phyloP scores from a whole-genome alignment of 1,140 invertebrate species.

The Batillaria attramentaria region DNA sequence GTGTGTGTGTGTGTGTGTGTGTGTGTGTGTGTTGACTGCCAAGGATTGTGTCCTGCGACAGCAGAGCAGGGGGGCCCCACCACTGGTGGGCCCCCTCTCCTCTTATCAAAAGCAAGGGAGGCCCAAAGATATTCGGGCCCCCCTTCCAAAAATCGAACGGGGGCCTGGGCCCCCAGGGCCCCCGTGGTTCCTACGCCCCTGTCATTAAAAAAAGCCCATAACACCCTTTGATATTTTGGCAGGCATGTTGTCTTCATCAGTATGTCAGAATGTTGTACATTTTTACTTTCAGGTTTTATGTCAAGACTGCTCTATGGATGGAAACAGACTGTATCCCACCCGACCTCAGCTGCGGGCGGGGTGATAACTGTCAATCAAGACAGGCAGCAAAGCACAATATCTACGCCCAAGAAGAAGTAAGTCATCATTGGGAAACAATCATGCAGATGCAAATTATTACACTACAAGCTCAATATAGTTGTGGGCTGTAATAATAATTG shows the following conservation, averaged over 20 bases:
- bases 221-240: too few species aligned
- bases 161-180: too few species aligned
- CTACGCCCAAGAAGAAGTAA: background rate
- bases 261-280: background rate
- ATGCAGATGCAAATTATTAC: background rate
- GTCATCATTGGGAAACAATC: background rate
- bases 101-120: too few species aligned
- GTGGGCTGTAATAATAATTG: background rate
- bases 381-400: background rate
- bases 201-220: too few species aligned
- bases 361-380: background rate
- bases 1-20: background rate
- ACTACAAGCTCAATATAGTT: too few species aligned
- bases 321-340: background rate
- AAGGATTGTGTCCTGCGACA: background rate
- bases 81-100: too few species aligned
- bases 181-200: too few species aligned
- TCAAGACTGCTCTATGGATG: constrained; percentile 4
- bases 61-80: background rate
- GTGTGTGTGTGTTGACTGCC: background rate
- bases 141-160: too few species aligned
- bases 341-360: background rate
- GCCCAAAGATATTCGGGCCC: too few species aligned
- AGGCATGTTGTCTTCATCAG: too few species aligned
- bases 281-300: too few species aligned